phyloP scores from a whole-genome alignment of 2,797 vertebrate genomes.

The Emys orbicularis region DNA sequence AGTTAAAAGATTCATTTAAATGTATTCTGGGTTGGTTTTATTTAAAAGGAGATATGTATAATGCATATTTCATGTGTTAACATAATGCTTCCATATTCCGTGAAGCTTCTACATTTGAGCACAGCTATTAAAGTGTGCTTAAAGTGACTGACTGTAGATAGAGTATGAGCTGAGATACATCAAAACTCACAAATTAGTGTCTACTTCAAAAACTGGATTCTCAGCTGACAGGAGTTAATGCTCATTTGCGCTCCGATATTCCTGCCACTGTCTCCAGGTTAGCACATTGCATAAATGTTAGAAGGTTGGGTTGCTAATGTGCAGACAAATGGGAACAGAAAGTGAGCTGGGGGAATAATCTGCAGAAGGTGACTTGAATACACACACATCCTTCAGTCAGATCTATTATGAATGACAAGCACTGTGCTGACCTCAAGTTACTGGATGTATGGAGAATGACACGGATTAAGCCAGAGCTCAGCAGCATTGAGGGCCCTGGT shows the following conservation, averaged over 20 bases:
- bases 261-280: not conserved
- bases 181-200: not conserved
- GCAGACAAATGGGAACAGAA: not conserved
- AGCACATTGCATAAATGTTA: not conserved
- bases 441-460: not conserved
- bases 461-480: accelerated
- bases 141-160: not conserved
- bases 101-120: not conserved
- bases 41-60: not conserved
- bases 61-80: slow-evolving; percentile 40
- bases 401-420: not conserved
- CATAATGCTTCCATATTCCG: not conserved
- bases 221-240: not conserved
- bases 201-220: not conserved
- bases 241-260: not conserved
- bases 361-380: not conserved
- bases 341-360: not conserved
- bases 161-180: accelerated
- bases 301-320: not conserved
- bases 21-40: not conserved
- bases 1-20: not conserved
- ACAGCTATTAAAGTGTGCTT: not conserved
- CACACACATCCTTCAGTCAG: not conserved
- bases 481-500: not conserved
- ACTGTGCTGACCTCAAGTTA: slow-evolving; percentile 16